phyloP scores from a whole-genome alignment of 1,140 invertebrate species.

The Ptiloglossa arizonensis region DNA sequence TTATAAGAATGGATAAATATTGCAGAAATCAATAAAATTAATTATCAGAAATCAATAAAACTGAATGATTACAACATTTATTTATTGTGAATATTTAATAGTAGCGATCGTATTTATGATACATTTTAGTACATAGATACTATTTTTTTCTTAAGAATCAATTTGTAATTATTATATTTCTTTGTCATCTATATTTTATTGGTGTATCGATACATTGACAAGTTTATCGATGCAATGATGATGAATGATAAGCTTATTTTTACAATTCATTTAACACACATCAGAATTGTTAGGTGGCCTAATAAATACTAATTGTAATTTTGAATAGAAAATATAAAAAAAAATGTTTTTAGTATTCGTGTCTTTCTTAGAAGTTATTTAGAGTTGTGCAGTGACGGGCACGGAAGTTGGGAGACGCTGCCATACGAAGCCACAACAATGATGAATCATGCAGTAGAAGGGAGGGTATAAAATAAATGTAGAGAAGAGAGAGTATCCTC shows the following conservation, averaged over 20 bases:
- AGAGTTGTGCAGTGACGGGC: neutral
- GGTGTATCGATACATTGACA: neutral
- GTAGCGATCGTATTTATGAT: too few species aligned
- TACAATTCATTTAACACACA: too few species aligned
- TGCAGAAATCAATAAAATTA: too few species aligned
- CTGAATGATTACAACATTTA: too few species aligned
- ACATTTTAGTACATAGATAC: too few species aligned
- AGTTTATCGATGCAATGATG: too few species aligned
- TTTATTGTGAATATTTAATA: too few species aligned
- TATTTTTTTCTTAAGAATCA: too few species aligned
- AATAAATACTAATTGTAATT: too few species aligned
- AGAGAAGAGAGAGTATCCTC: slow-evolving; percentile 8
- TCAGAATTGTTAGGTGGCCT: too few species aligned
- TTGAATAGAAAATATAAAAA: neutral
- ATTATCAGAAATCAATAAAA: too few species aligned
- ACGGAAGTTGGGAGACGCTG: slow-evolving; percentile 16
- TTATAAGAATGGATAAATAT: too few species aligned
- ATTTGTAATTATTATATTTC: neutral
- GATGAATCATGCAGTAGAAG: slow-evolving; percentile 35
- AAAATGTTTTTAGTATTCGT: neutral
- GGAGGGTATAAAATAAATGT: slow-evolving; percentile 26
- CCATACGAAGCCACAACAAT: neutral
- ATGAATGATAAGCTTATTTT: neutral
- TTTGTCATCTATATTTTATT: neutral
- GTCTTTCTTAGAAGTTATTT: neutral